Evolutionary conservation across 2,113 vertebrate genomes (phyloP).

Genomic region (Rhynchopsitta pachyrhyncha): DNA sequence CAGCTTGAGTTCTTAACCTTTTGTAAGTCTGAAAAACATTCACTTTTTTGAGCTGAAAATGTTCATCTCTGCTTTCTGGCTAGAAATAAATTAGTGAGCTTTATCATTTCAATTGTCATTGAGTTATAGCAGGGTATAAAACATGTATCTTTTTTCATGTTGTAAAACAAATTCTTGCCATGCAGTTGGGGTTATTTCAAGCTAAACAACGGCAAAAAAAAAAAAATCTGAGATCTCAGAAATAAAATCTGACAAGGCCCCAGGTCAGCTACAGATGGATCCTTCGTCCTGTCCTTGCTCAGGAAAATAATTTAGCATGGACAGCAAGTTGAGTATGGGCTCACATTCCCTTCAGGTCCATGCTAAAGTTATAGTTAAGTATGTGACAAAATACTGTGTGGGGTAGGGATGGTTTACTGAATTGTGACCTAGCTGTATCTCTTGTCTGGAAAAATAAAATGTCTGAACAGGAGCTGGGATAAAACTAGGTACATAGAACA

Average conservation of each 20-base stretch:
- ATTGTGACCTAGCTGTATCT: background rate
- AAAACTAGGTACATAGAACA: background rate
- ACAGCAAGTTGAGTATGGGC: background rate
- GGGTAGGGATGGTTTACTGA: background rate
- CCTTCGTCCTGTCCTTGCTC: background rate
- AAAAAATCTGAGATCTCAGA: background rate
- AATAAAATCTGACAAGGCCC: background rate
- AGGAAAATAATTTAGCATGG: background rate
- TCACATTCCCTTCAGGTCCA: background rate
- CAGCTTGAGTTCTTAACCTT: background rate
- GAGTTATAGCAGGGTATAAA: background rate
- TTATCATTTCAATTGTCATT: background rate
- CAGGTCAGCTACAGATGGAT: background rate
- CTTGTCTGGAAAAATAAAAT: background rate
- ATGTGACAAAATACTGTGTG: background rate
- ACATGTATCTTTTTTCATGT: background rate
- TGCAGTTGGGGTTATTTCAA: background rate
- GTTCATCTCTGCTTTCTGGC: background rate
- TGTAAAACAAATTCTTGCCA: background rate
- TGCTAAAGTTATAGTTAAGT: background rate
- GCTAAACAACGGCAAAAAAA: background rate
- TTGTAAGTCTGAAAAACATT: background rate
- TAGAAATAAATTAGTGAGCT: background rate
- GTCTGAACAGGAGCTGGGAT: background rate
- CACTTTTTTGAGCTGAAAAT: background rate